A percentile compares a stretch with the other conserved stretches of the same genome.
Conservation (phyloP, 2,797 vertebrate species). For the Phalanger gymnotis region DNA sequence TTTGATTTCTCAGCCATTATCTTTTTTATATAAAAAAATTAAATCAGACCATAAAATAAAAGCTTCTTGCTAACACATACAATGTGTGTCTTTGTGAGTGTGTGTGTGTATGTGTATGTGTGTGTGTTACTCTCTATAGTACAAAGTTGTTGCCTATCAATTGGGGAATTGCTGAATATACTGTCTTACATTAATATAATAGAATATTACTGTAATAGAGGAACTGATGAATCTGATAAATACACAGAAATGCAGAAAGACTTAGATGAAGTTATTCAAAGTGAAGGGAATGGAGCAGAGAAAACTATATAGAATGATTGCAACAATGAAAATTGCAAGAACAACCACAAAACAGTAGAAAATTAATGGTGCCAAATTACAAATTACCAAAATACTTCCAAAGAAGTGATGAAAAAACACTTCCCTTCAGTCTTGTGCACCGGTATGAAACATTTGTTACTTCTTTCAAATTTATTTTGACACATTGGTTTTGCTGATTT, state of each 20-base stretch:
- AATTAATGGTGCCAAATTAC: not conserved
- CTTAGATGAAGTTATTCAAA: no score
- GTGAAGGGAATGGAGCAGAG: no score
- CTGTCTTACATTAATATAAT: no score
- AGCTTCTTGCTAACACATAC: slow-evolving; percentile 19
- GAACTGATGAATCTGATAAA: no score
- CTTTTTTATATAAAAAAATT: slow-evolving; percentile 54
- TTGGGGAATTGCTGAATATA: no score
- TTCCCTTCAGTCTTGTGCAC: not conserved
- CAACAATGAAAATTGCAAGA: not conserved
- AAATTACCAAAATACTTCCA: not conserved
- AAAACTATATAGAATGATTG: not conserved
- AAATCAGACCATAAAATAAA: slow-evolving; percentile 70
- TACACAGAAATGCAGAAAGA: no score
- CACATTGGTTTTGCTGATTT: not conserved
- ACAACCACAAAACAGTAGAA: not conserved
- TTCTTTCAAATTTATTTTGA: not conserved
- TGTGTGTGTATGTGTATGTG: no score
- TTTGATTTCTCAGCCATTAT: slow-evolving; percentile 72
- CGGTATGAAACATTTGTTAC: not conserved
- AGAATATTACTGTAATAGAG: no score
- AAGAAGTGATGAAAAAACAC: not conserved
- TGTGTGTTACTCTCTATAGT: no score
- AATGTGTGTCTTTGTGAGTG: no score
- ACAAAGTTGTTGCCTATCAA: no score